A percentile compares a stretch with the other conserved stretches of the same genome.
Conservation (phyloP, 2,888 invertebrate species). For the Drosophila ustulata region DNA sequence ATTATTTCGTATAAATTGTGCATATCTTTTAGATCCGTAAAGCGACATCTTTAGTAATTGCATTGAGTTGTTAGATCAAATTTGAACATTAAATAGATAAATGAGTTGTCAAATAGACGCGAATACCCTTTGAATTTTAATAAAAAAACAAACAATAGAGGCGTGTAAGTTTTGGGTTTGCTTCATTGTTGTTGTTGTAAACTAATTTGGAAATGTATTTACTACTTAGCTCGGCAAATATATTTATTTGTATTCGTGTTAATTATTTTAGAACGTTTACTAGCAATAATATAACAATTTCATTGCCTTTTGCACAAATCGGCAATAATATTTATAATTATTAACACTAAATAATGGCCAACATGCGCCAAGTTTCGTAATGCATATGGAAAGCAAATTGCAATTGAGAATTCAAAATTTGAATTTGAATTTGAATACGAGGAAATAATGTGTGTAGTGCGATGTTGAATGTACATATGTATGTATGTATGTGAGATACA, state of each 20-base stretch:
- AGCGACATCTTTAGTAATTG: constrained; percentile 3
- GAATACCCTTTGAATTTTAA: constrained; percentile 1
- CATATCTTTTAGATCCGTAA: not conserved
- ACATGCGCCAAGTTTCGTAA: constrained; percentile 51
- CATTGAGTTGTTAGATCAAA: constrained; percentile 11
- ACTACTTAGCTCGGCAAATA: constrained; percentile 13
- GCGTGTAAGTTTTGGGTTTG: constrained; percentile 3
- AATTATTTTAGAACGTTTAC: constrained; percentile 48
- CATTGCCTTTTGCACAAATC: constrained; percentile 37
- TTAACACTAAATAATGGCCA: constrained; percentile 35
- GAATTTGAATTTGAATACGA: constrained; percentile 9
- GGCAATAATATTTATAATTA: constrained; percentile 43
- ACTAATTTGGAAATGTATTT: constrained; percentile 32
- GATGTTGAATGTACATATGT: not conserved
- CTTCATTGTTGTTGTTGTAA: constrained; percentile 13
- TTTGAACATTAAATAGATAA: constrained; percentile 4
- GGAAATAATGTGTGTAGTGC: constrained; percentile 12
- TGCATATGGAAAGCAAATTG: constrained; percentile 36
- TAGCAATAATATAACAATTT: constrained; percentile 35
- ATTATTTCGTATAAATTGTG: constrained; percentile 9
- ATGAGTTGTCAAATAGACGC: constrained; percentile 6
- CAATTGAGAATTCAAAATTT: constrained; percentile 30
- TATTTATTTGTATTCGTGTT: constrained; percentile 41
- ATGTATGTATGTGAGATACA: not conserved
- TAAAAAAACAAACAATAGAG: constrained; percentile 2